A percentile compares a stretch with the other conserved stretches of the same genome.
These are phyloP conservation scores for Phortica magna DNA, from an alignment of 2,888 invertebrate species.

Conservation along the genomic window DNA sequence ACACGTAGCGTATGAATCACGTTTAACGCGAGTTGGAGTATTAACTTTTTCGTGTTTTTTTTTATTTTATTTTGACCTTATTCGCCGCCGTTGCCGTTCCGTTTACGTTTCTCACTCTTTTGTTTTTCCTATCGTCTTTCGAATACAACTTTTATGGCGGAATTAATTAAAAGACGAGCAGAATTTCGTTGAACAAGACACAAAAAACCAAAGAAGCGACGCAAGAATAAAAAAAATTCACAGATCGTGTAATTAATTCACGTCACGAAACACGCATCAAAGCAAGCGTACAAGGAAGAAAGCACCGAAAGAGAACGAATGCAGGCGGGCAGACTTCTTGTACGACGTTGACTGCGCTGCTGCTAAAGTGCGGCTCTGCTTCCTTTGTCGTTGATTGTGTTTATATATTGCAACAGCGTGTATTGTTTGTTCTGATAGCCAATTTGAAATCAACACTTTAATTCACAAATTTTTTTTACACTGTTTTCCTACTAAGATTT, in stretches of 20 bases:
- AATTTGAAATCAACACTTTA: slow-evolving; percentile 40
- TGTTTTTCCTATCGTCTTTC: slow-evolving; percentile 27
- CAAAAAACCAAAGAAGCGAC: slow-evolving; percentile 36
- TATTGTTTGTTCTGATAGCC: slow-evolving; percentile 28
- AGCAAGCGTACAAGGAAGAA: slow-evolving; percentile 2
- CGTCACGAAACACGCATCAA: slow-evolving; percentile 54
- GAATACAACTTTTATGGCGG: slow-evolving; percentile 47
- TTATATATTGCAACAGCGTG: background rate
- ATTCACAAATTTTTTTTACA: slow-evolving; percentile 38
- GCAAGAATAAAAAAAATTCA: slow-evolving; percentile 41
- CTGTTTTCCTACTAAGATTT: slow-evolving; percentile 43
- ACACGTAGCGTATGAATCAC: slow-evolving; percentile 40
- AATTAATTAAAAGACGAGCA: slow-evolving; percentile 43
- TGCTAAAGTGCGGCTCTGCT: background rate
- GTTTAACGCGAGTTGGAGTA: slow-evolving; percentile 25
- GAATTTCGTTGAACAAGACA: slow-evolving; percentile 39
- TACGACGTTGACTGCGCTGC: slow-evolving; percentile 5
- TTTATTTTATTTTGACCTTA: slow-evolving; percentile 68
- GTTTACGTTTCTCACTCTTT: background rate
- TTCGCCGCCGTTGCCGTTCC: slow-evolving; percentile 46
- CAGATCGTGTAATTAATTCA: slow-evolving; percentile 63
- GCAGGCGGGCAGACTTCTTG: background rate
- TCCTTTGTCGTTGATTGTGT: slow-evolving; percentile 22
- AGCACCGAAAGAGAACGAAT: slow-evolving; percentile 29
- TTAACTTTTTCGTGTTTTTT: slow-evolving; percentile 52